Conservation (phyloP, 2,113 vertebrate genomes). For the Perca flavescens region DNA sequence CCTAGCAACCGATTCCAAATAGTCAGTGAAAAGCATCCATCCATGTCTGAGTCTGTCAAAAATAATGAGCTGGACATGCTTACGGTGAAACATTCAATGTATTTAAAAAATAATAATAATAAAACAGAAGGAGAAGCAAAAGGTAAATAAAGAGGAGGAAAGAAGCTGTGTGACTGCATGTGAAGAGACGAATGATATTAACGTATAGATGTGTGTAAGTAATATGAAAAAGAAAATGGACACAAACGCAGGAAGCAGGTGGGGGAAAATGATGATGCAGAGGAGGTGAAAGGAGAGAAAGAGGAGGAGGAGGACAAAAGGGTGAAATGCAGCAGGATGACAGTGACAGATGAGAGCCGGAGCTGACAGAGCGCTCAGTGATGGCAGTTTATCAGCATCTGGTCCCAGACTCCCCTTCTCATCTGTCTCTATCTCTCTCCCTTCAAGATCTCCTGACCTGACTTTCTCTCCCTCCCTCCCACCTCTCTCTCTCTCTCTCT, state of each 20-base stretch:
- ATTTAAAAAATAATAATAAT: not conserved
- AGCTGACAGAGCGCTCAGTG: constrained; percentile 68
- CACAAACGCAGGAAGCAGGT: not conserved
- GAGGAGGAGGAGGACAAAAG: constrained; percentile 12
- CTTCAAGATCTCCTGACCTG: constrained; percentile 44
- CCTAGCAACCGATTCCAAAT: constrained; percentile 9
- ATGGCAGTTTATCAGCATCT: constrained; percentile 73
- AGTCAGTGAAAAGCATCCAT: constrained; percentile 31
- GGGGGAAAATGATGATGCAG: constrained; percentile 14
- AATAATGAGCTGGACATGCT: constrained; percentile 27
- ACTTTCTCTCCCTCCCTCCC: constrained; percentile 27
- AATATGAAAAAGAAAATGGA: not conserved
- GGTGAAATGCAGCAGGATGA: constrained; percentile 46
- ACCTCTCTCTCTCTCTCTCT: constrained; percentile 4
- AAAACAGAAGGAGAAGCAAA: not conserved
- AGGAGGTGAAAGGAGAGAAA: constrained; percentile 8
- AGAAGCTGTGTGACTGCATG: constrained; percentile 3
- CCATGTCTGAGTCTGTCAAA: constrained; percentile 19
- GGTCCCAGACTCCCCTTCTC: constrained; percentile 57
- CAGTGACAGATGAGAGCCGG: constrained; percentile 69
- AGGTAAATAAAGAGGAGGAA: not conserved
- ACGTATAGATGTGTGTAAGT: not conserved
- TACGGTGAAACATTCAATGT: constrained; percentile 5
- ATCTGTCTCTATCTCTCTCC: constrained; percentile 65
- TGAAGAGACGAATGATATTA: not conserved